Evolutionary conservation across 2,113 vertebrate genomes (phyloP).

Genomic region (Hyperopisus bebe): DNA sequence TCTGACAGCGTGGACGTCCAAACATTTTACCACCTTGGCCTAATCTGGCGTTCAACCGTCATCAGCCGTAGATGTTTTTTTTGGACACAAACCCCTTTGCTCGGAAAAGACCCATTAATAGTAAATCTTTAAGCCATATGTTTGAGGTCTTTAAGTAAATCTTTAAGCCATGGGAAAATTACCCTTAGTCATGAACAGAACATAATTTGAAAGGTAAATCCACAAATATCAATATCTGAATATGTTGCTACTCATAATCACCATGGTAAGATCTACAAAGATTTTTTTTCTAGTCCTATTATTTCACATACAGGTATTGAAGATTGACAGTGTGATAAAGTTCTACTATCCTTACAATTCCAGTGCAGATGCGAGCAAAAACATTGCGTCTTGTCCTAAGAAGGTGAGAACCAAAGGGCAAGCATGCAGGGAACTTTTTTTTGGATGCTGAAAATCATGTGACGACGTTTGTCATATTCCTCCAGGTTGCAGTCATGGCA

Average conservation of each 20-base stretch:
- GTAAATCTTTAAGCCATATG: conserved; percentile 10
- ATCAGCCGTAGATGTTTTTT: conserved; percentile 1
- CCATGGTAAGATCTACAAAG: not conserved
- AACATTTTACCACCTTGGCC: not conserved
- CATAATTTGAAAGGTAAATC: conserved; percentile 1
- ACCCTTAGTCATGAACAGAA: not conserved
- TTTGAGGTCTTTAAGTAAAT: conserved; percentile 1
- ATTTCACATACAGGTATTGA: not conserved
- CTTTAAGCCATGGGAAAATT: not conserved
- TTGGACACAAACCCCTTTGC: not conserved
- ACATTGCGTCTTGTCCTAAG: not conserved
- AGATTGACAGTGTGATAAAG: not conserved
- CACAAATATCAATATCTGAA: not conserved
- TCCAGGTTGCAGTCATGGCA: not conserved
- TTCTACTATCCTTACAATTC: not conserved
- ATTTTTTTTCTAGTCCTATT: not conserved
- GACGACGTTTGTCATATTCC: not conserved
- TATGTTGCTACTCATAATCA: not conserved
- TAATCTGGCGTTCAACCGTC: not conserved
- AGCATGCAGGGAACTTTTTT: not conserved
- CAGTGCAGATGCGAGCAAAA: not conserved
- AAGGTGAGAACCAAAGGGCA: not conserved
- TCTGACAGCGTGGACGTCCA: not conserved
- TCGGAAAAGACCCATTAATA: not conserved
- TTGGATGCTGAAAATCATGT: not conserved